These are phyloP conservation scores for Ethmia dodecea DNA, from an alignment of 2,888 invertebrate species.

Conservation along the genomic window DNA sequence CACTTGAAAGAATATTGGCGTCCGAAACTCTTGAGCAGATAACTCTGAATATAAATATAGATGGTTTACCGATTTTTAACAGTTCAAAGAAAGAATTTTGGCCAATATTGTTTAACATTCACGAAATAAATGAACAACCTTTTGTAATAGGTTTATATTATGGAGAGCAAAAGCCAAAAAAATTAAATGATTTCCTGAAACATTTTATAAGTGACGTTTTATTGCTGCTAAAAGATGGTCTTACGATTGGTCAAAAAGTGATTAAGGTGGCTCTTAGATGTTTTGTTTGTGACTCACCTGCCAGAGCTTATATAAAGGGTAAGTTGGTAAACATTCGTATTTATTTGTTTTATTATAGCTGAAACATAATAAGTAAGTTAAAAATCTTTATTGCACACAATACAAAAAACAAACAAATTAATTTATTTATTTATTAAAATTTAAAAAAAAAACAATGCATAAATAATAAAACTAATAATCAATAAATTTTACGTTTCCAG, in stretches of 20 bases:
- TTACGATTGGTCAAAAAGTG: neutral
- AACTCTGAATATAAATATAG: neutral
- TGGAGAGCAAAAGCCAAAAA: neutral
- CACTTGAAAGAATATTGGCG: slow-evolving; percentile 1
- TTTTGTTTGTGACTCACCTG: slow-evolving; percentile 11
- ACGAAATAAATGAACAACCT: neutral
- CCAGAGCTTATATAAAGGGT: slow-evolving; percentile 9
- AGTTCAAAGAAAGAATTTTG: slow-evolving; percentile 11
- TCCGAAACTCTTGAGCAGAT: neutral
- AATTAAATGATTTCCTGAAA: neutral
- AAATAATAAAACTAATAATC: too few species aligned
- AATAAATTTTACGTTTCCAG: slow-evolving; percentile 1
- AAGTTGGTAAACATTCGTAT: neutral
- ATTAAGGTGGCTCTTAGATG: slow-evolving; percentile 3
- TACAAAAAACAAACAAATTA: too few species aligned
- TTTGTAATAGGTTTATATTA: slow-evolving; percentile 1
- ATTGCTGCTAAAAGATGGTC: neutral
- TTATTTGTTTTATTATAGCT: neutral
- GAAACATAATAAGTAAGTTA: too few species aligned
- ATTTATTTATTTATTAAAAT: too few species aligned
- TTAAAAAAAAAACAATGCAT: too few species aligned
- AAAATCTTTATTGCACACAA: too few species aligned
- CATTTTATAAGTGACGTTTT: neutral
- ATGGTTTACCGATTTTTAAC: slow-evolving; percentile 9
- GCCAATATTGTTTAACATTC: slow-evolving; percentile 7